Evolutionary conservation across 2,113 vertebrate species (phyloP), one percentile per base, ranked within the genome.

Genomic region (Trachemys scripta): DNA sequence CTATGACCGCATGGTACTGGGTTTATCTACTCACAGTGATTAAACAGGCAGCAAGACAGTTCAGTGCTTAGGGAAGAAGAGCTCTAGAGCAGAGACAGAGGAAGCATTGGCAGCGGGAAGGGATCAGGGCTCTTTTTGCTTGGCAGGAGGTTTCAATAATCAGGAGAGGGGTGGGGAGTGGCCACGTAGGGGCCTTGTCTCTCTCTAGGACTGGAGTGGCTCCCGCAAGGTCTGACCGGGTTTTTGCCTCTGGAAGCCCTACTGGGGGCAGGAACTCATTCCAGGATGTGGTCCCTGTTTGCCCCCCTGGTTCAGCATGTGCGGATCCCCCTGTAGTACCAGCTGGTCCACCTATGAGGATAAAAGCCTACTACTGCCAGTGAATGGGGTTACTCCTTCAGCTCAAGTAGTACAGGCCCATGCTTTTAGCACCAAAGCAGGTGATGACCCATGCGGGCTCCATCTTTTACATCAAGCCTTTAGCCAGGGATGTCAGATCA

Each of bases 121-220:
- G 24, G 24, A 25, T 53, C 16, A 14, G 24, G 2, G 56, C 4
- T 38, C 31, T 49, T 9, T 53, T 47, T 84, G 49, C 31, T 20
- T 42, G 79, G 22, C 29, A 8, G 38, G 82, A 38, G 11, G 29
- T 16, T 11, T 35, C 1, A 29, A 6, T 29, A 53, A 22, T 22
- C 69, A n/a, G 38, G n/a, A 42, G 69, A 42, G 10, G 69, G n/a
- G 10, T 38, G 20, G 22, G 10, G 38, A 24, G 17, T 17, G 29
- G 16, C 38, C 62, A n/a, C 80, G 19, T 17, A 31, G 29, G n/a
- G 49, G 78, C 0, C 0, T 4, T 10, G 47, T 45, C 49, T 81
- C 78, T 13, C 25, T 72, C 79, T 49, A 50, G 49, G 49, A 13
- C 12, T 14, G 19, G 38, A 35, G 12, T 10, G 27, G 49, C 24